Conservation (phyloP, 35 echinoderm and acorn worm genomes). For the Patiria miniata region DNA sequence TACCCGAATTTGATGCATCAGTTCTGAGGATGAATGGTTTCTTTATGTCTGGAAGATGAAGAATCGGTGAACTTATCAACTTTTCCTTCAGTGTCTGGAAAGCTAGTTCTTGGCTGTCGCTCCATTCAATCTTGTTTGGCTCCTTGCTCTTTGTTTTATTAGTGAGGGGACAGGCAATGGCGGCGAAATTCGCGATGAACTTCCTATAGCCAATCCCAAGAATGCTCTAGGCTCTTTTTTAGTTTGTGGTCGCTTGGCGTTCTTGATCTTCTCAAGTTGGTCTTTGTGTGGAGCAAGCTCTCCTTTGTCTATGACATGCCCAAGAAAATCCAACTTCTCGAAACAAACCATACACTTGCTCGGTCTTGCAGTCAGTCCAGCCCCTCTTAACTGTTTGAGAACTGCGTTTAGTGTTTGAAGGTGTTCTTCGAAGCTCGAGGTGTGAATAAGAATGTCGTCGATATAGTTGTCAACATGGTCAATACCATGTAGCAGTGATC, state of each 20-base stretch:
- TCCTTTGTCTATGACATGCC: slow-evolving; percentile 51
- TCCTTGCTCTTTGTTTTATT: slow-evolving; percentile 12
- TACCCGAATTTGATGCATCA: slow-evolving; percentile 21
- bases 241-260: slow-evolving; percentile 37
- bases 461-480: slow-evolving; percentile 18
- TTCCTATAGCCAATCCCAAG: slow-evolving; percentile 31
- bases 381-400: neutral
- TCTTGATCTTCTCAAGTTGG: slow-evolving; percentile 30
- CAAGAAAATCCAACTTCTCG: slow-evolving; percentile 51
- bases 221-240: slow-evolving; percentile 53
- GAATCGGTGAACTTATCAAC: slow-evolving; percentile 29
- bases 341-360: slow-evolving; percentile 48
- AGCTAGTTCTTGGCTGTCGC: slow-evolving; percentile 2
- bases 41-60: slow-evolving; percentile 30
- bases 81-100: slow-evolving; percentile 26
- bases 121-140: slow-evolving; percentile 16
- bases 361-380: slow-evolving; percentile 42
- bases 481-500: slow-evolving; percentile 39
- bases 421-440: neutral
- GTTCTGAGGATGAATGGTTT: slow-evolving; percentile 4
- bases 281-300: neutral
- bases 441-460: neutral
- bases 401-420: neutral
- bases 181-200: slow-evolving; percentile 43
- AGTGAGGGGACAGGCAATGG: slow-evolving; percentile 35